phyloP scores from a whole-genome alignment of 2,113 vertebrate species.

The Myrmecobius fasciatus region DNA sequence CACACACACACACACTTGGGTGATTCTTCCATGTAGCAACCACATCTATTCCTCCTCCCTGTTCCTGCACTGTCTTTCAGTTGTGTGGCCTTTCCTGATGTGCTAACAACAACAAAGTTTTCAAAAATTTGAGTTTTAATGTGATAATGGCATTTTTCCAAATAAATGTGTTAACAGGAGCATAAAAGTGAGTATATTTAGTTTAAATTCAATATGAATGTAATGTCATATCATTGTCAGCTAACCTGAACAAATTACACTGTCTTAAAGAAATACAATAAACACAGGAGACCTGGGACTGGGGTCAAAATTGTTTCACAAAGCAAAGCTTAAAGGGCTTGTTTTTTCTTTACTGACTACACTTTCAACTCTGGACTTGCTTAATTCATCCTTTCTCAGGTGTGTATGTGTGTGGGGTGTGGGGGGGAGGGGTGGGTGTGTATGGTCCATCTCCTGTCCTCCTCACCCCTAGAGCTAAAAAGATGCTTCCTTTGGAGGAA shows the following conservation, averaged over 20 bases:
- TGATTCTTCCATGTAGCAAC: not conserved
- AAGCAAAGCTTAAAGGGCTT: constrained; percentile 43
- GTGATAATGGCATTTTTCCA: constrained; percentile 24
- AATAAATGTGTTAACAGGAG: constrained; percentile 32
- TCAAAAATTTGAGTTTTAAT: not conserved
- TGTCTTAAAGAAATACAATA: constrained; percentile 40
- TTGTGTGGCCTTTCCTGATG: not conserved
- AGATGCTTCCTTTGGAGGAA: constrained; percentile 35
- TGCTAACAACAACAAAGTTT: not conserved
- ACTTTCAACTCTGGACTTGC: constrained; percentile 53
- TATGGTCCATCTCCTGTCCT: constrained; percentile 36
- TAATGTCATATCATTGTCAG: constrained; percentile 55
- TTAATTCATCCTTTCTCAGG: constrained; percentile 53
- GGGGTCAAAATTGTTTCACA: constrained; percentile 62
- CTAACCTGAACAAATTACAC: constrained; percentile 56
- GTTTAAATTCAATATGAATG: constrained; percentile 31
- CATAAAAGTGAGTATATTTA: constrained; percentile 25
- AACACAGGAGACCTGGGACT: constrained; percentile 17
- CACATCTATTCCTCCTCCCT: not conserved
- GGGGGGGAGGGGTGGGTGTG: no score
- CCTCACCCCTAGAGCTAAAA: constrained; percentile 44
- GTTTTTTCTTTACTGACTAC: constrained; percentile 47
- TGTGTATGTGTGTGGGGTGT: not conserved
- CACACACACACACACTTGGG: no score
- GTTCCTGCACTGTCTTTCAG: not conserved